Evolutionary conservation across 2,888 invertebrate species (phyloP).

Genomic region (Ceriagrion tenellum): DNA sequence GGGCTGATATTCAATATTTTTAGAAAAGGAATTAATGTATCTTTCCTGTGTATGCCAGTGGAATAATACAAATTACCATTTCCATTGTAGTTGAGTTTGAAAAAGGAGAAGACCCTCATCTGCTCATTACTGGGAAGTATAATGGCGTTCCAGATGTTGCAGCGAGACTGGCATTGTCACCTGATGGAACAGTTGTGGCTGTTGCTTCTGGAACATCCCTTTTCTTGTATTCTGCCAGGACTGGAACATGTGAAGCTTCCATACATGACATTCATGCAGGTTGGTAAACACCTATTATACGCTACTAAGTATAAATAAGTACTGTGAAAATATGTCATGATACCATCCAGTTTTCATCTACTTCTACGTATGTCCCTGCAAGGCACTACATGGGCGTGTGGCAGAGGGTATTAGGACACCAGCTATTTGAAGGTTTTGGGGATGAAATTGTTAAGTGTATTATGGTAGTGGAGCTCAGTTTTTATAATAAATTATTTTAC

Average conservation of each 20-base stretch:
- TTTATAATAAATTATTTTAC: too few relatives aligned
- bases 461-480: too few relatives aligned
- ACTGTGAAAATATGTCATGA: too few relatives aligned
- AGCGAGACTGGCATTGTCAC: slow-evolving; percentile 85
- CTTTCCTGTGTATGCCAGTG: neutral
- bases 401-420: too few relatives aligned
- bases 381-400: too few relatives aligned
- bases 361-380: too few relatives aligned
- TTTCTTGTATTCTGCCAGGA: slow-evolving; percentile 85
- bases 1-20: neutral
- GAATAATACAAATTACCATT: neutral
- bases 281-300: slow-evolving; percentile 70
- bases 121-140: slow-evolving; percentile 84
- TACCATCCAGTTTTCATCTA: too few relatives aligned
- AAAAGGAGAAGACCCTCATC: slow-evolving; percentile 88
- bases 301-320: too few relatives aligned
- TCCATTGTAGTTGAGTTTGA: slow-evolving; percentile 85
- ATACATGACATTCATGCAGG: slow-evolving; percentile 83
- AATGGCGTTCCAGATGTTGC: slow-evolving; percentile 78
- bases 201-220: slow-evolving; percentile 84
- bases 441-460: too few relatives aligned
- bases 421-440: too few relatives aligned
- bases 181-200: slow-evolving; percentile 88
- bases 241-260: slow-evolving; percentile 83
- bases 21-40: too few relatives aligned